These are phyloP conservation scores for Prunella strophiata DNA, from an alignment of 2,797 vertebrate species.

Conservation along the genomic window DNA sequence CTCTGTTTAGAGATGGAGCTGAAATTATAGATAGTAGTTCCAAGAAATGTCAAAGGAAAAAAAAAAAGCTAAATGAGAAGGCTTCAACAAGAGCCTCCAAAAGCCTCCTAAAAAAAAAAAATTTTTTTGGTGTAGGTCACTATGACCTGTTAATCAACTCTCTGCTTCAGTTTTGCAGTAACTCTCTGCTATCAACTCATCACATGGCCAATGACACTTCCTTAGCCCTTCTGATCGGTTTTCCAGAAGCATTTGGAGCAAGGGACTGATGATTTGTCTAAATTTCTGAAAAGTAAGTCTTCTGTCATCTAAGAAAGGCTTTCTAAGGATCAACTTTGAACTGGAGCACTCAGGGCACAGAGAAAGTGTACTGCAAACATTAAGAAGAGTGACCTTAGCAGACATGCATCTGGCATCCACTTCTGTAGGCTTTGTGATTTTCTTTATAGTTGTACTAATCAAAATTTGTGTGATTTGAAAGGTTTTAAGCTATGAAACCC, in stretches of 20 bases:
- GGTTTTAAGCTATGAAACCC: neutral
- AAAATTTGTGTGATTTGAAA: neutral
- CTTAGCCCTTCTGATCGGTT: neutral
- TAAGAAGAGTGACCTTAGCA: neutral
- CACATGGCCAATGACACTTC: neutral
- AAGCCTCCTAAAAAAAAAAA: neutral
- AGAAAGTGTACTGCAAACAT: neutral
- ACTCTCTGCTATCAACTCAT: accelerated
- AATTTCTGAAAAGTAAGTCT: neutral
- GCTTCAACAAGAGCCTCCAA: neutral
- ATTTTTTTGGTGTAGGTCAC: neutral
- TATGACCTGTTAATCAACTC: neutral
- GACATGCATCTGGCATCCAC: neutral
- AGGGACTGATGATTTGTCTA: neutral
- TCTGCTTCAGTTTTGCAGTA: neutral
- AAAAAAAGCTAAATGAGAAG: neutral
- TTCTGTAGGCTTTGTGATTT: neutral
- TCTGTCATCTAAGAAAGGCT: neutral
- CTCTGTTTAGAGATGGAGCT: neutral
- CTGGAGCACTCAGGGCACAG: neutral
- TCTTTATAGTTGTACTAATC: neutral
- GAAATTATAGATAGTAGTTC: neutral
- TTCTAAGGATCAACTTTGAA: neutral
- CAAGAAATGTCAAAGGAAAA: neutral
- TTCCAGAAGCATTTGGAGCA: neutral